Evolutionary conservation across 1,140 invertebrate genomes (phyloP).

Genomic region (Sarcophaga bullata): DNA sequence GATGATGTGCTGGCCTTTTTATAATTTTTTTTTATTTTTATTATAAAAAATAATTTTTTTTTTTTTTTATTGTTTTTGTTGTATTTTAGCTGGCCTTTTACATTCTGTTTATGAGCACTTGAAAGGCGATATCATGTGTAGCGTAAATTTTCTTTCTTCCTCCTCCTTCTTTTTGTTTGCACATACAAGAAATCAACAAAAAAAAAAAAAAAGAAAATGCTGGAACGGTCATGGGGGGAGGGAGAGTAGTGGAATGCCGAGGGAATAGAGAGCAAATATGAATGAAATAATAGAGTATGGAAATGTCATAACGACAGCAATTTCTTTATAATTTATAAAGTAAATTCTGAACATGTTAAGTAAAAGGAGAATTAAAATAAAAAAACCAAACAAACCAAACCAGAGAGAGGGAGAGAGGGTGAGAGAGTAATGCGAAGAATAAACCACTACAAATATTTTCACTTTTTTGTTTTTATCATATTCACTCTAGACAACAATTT

Average conservation of each 20-base stretch:
- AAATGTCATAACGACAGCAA: constrained; percentile 15
- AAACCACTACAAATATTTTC: constrained; percentile 8
- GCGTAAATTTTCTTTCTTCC: constrained; percentile 43
- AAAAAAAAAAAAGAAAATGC: background rate
- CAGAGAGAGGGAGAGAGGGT: too few relatives aligned
- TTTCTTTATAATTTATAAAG: constrained; percentile 61
- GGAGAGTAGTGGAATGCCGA: too few relatives aligned
- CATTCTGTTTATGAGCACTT: constrained; percentile 1
- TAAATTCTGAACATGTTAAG: constrained; percentile 42
- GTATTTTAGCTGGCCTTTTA: background rate
- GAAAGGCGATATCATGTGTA: background rate
- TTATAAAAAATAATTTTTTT: constrained; percentile 46
- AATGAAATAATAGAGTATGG: constrained; percentile 1
- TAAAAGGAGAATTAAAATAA: too few relatives aligned
- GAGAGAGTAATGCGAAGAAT: background rate
- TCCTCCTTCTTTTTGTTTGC: background rate
- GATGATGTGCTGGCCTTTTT: constrained; percentile 1
- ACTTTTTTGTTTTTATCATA: background rate
- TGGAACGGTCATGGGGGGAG: too few relatives aligned
- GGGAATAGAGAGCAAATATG: constrained; percentile 49
- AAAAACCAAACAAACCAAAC: too few relatives aligned
- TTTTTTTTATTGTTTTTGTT: background rate
- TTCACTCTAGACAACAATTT: background rate
- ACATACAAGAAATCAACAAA: background rate
- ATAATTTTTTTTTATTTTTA: constrained; percentile 41